A percentile compares a stretch with the other conserved stretches of the same genome.
These are phyloP conservation scores for Tenthredo distinguenda DNA, from an alignment of 2,888 invertebrate species.

Conservation along the genomic window DNA sequence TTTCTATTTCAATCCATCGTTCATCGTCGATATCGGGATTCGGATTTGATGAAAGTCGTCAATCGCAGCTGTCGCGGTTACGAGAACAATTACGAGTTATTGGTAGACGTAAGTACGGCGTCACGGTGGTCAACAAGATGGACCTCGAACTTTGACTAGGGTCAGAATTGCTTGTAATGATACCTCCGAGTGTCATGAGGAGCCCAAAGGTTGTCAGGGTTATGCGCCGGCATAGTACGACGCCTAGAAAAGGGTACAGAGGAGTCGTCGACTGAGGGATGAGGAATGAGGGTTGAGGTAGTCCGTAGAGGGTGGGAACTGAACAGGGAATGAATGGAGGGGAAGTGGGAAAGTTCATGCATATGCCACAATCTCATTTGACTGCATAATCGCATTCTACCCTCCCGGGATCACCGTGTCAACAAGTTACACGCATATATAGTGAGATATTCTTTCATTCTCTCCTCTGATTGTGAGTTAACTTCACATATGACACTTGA, in stretches of 20 bases:
- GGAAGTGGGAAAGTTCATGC: constrained; percentile 71
- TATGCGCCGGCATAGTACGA: not conserved
- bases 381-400: constrained; percentile 76
- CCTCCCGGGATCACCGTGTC: constrained; percentile 73
- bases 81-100: constrained; percentile 47
- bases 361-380: constrained; percentile 78
- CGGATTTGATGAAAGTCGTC: constrained; percentile 28
- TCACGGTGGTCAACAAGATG: constrained; percentile 40
- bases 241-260: constrained; percentile 34
- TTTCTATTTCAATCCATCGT: not conserved
- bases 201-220: constrained; percentile 47
- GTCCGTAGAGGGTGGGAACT: constrained; percentile 49
- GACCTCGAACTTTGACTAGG: constrained; percentile 50
- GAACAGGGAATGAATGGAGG: constrained; percentile 55
- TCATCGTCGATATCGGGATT: constrained; percentile 22
- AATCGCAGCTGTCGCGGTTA: constrained; percentile 36
- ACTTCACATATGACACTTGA: not conserved
- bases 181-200: constrained; percentile 49
- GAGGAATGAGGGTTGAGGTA: constrained; percentile 36
- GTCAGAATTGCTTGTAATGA: constrained; percentile 47
- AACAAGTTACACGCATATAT: constrained; percentile 72
- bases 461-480: constrained; percentile 17
- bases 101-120: constrained; percentile 39
- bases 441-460: constrained; percentile 31
- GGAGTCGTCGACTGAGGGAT: not conserved